Percentiles rank a stretch among this genome's conserved stretches.
Conservation (phyloP, 92 coral and sea anemone genomes). For the Umimayanthus chanpuru region DNA sequence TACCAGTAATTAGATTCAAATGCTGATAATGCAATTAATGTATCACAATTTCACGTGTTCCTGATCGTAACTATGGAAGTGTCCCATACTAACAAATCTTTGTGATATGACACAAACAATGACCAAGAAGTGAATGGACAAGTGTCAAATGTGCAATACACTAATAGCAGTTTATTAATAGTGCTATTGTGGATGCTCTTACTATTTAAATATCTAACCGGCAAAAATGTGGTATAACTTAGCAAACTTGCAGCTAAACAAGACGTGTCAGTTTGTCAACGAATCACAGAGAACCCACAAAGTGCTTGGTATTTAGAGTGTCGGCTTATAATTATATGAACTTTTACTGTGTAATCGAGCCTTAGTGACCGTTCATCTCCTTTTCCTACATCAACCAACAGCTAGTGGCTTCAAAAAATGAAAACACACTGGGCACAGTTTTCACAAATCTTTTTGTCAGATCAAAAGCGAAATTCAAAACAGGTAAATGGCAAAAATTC, state of each 20-base stretch:
- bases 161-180: slow-evolving; percentile 31
- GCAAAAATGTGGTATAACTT: slow-evolving; percentile 21
- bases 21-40: no score
- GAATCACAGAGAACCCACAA: slow-evolving; percentile 10
- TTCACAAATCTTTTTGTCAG: no score
- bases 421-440: background rate
- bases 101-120: background rate
- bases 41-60: no score
- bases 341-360: background rate
- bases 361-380: background rate
- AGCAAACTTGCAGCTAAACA: background rate
- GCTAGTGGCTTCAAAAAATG: background rate
- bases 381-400: background rate
- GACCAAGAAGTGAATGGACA: slow-evolving; percentile 22
- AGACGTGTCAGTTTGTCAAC: slow-evolving; percentile 17
- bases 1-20: no score
- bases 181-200: slow-evolving; percentile 17
- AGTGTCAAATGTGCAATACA: background rate
- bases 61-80: no score
- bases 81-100: no score
- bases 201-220: background rate
- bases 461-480: no score
- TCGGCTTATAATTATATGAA: no score
- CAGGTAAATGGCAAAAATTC: no score
- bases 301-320: background rate